Base-by-base conservation (phyloP, 2,797 vertebrate genomes). In the Neosilurus hyrtlii region DNA sequence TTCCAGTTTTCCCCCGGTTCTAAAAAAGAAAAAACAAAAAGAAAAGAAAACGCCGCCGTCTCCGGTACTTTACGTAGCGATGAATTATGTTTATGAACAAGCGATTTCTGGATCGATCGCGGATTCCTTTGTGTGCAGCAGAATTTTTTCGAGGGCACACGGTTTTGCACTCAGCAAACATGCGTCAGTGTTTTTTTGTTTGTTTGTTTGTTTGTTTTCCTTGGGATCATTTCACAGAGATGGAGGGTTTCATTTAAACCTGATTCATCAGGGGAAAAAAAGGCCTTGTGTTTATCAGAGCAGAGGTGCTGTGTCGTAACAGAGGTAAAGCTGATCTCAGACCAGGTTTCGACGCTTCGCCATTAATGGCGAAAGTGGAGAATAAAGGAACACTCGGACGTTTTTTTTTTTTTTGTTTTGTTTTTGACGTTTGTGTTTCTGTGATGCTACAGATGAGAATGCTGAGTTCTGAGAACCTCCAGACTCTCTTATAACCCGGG, bases 191-290 rank as follows among this genome's bases (percentile, higher is more conserved):
- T 30, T 77, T n/a, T 22, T 22, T 49, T 37, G 16, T 2, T 22
- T 22, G 49, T 54, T 74, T 35, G 9, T 18, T 30, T 18, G 8
- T 66, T 26, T 30, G 20, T 66, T 35, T 10, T n/a, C 4, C 52
- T n/a, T 52, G 30, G 54, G 35, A 80, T 80, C 79, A 80, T 80
- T 71, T 80, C 66, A 70, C 66, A 67, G 74, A 16, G 56, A 61
- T 4, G 74, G 30, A 76, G 56, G 20, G 56, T n/a, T 61, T 43
- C 43, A 43, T 43, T 43, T 73, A 26, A 1, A 73, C 71, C 71
- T 11, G 73, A 76, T 61, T 43, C 20, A 16, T 59, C 30, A n/a
- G 26, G 26, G 16, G 3, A 35, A 20, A 59, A 61, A 61, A 56
- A 9, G 16, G 10, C 56, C 73, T 6, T 59, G 73, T n/a, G 74